Evolutionary conservation across 2,888 invertebrate species (phyloP), one percentile per base, ranked within the genome.

Genomic region (Desoria tigrina): DNA sequence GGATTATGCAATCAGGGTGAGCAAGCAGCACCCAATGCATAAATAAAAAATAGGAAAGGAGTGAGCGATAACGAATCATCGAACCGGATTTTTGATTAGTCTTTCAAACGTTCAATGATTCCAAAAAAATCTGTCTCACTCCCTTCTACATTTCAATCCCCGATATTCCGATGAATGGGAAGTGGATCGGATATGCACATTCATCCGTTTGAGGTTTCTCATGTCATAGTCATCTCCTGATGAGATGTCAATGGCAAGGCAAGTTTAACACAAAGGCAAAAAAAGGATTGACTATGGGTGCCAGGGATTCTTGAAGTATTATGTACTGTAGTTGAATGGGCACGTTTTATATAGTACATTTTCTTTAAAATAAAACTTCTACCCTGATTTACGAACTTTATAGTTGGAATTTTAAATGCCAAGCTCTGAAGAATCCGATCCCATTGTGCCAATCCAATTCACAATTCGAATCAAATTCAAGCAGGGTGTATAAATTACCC

Each of bases 231-330:
- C 45, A n/a, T 6, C 45, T 21, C n/a, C 21, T 45, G 45, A 45
- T 45, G 45, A 45, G 45, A 45, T 45, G 45, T 45, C 45, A 45
- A 45, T 32, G 32, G 32, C 32, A 32, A 32, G 32, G 32, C 32
- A 11, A 32, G 11, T 32, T 7, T 32, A 45, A 45, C 6, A 45
- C 45, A 45, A 45, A 16, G 11, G 45, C n/a, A 6, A 45, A 16
- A 16, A 45, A 45, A 45, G 45, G 45, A 45, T 45, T 45, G 45
- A 45, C 45, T 45, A n/a, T n/a, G 45, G 45, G 45, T 45, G 45
- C 45, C 32, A 32, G n/a, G n/a, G n/a, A n/a, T n/a, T n/a, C n/a
- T 32, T 32, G 32, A 32, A n/a, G n/a, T n/a, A n/a, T n/a, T n/a
- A n/a, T n/a, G 32, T 7, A 32, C 32, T 32, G 32, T 4, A 32